A percentile compares a stretch with the other conserved stretches of the same genome.
Evolutionary conservation across 2,113 vertebrate species (phyloP).

Genomic region (Micronycteris hirsuta): DNA sequence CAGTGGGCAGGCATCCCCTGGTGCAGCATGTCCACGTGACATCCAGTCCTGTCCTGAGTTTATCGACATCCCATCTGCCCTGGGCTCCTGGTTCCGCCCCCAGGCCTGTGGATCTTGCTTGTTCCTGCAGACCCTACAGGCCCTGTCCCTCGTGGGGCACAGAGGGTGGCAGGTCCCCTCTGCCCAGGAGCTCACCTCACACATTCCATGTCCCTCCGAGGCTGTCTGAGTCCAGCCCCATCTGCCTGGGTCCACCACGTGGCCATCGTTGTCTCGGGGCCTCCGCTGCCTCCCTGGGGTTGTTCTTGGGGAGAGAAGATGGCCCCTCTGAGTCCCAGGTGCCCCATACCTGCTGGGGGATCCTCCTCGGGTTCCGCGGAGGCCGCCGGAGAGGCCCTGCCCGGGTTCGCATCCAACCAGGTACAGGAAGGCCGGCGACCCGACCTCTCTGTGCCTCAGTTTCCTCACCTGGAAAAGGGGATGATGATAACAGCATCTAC

Average conservation of each 20-base stretch:
- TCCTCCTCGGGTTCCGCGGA: neutral
- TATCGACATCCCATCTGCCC: neutral
- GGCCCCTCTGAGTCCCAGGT: neutral
- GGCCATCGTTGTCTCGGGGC: neutral
- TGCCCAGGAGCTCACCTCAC: fast-evolving
- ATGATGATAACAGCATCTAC: too few relatives aligned
- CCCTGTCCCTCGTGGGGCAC: neutral
- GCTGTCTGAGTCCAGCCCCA: neutral
- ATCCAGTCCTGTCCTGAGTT: neutral
- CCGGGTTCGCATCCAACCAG: neutral
- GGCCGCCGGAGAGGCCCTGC: neutral
- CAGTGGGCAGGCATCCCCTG: neutral
- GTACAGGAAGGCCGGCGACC: neutral
- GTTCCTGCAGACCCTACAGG: fast-evolving
- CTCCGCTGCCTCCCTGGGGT: neutral
- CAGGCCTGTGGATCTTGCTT: fast-evolving
- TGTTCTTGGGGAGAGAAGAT: neutral
- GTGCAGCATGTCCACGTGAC: neutral
- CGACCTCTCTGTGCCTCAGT: neutral
- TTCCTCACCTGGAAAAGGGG: neutral
- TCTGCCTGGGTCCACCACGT: too few relatives aligned
- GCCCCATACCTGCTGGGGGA: too few relatives aligned
- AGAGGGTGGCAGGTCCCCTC: neutral
- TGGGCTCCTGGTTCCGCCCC: neutral
- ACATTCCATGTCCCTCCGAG: neutral